A percentile compares a stretch with the other conserved stretches of the same genome.
These are phyloP conservation scores for Bradysia coprophila DNA, from an alignment of 1,140 invertebrate genomes.

Conservation along the genomic window DNA sequence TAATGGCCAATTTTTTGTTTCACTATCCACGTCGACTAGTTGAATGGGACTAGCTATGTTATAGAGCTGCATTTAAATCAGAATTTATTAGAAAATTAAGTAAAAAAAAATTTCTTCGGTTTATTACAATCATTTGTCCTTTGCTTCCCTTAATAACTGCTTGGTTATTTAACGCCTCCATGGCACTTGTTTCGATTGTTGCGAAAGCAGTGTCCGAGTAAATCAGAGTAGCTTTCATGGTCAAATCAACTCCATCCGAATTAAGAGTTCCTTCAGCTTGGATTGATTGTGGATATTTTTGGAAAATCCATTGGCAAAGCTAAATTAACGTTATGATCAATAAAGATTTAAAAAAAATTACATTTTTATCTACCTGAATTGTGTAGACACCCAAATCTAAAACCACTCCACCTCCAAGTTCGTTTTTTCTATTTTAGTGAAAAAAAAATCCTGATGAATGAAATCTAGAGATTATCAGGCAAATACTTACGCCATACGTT, in stretches of 20 bases:
- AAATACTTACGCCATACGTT: conserved; percentile 38
- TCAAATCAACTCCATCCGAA: conserved; percentile 45
- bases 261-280: conserved; percentile 44
- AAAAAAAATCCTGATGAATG: background rate
- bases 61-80: background rate
- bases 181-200: conserved; percentile 32
- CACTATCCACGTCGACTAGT: conserved; percentile 12
- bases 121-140: conserved; percentile 36
- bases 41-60: conserved; percentile 14
- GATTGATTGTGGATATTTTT: conserved; percentile 38
- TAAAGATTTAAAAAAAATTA: no score
- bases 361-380: conserved; percentile 51
- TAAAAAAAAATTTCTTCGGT: no score
- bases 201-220: conserved; percentile 44
- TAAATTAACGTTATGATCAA: conserved; percentile 22
- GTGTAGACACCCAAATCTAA: conserved; percentile 71
- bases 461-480: background rate
- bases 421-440: conserved; percentile 27
- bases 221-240: conserved; percentile 36
- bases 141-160: conserved; percentile 44
- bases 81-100: conserved; percentile 1
- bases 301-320: conserved; percentile 47
- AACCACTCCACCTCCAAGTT: conserved; percentile 59
- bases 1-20: conserved; percentile 26
- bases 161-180: conserved; percentile 34